phyloP scores from a whole-genome alignment of 2,797 vertebrate species.

The Epinephelus malabaricus region DNA sequence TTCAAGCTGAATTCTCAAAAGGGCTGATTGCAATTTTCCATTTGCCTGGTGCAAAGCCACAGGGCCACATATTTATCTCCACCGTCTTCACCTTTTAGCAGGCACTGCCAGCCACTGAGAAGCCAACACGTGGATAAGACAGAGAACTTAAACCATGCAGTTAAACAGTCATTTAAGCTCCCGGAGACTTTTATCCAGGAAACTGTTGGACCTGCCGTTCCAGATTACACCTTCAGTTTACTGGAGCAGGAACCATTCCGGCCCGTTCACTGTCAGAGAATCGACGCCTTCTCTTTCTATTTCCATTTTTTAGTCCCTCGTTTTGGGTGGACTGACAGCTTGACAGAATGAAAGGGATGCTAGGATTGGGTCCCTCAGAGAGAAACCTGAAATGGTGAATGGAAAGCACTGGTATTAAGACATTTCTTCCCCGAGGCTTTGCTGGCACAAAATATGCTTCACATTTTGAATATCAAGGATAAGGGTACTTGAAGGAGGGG shows the following conservation, averaged over 20 bases:
- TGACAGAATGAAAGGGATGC: constrained; percentile 70
- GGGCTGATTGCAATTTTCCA: constrained; percentile 70
- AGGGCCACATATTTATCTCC: constrained; percentile 56
- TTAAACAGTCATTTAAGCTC: constrained; percentile 60
- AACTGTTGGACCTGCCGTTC: constrained; percentile 38
- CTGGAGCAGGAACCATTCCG: constrained; percentile 48
- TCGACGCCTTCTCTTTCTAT: constrained; percentile 38
- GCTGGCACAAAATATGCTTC: constrained; percentile 58
- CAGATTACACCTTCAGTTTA: constrained; percentile 58
- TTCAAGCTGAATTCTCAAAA: constrained; percentile 72
- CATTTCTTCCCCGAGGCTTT: constrained; percentile 54
- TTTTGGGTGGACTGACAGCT: constrained; percentile 62
- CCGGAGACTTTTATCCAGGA: constrained; percentile 32
- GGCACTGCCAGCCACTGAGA: constrained; percentile 44
- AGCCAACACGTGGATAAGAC: constrained; percentile 37
- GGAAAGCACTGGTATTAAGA: constrained; percentile 58
- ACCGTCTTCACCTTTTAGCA: constrained; percentile 57
- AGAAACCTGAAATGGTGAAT: constrained; percentile 51
- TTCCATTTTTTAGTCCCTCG: constrained; percentile 9
- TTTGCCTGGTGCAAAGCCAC: constrained; percentile 66
- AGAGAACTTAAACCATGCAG: constrained; percentile 44
- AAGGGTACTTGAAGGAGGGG: constrained; percentile 49
- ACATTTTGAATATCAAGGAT: constrained; percentile 65
- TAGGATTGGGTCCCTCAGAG: constrained; percentile 52
- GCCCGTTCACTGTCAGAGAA: constrained; percentile 42